These are phyloP conservation scores for Lynx canadensis DNA, from an alignment of 2,113 vertebrate genomes.

Conservation along the genomic window DNA sequence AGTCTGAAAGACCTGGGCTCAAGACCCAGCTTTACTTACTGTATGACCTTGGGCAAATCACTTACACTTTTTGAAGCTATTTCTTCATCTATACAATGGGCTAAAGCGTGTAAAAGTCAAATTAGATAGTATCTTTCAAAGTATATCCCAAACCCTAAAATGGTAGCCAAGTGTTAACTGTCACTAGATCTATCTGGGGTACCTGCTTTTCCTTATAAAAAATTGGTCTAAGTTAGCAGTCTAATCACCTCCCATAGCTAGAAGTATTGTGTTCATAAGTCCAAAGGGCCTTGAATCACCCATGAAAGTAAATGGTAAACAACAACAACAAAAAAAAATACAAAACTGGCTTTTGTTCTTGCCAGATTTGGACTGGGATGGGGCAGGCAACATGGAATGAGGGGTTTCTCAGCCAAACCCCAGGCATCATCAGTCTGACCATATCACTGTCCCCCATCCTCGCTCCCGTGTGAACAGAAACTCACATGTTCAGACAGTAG, in stretches of 20 bases:
- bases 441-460: not conserved
- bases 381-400: accelerated
- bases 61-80: not conserved
- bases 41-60: not conserved
- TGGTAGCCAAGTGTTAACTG: not conserved
- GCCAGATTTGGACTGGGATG: not conserved
- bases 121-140: constrained; percentile 21
- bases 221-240: not conserved
- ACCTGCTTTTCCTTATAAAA: not conserved
- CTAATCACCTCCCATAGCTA: not conserved
- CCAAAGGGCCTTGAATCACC: not conserved
- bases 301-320: not conserved
- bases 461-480: not conserved
- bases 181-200: not conserved
- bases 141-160: not conserved
- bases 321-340: not conserved
- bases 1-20: not conserved
- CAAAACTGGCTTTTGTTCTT: not conserved
- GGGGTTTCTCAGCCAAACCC: not conserved
- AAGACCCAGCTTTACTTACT: not conserved
- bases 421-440: not conserved
- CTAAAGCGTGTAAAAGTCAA: not conserved
- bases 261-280: not conserved
- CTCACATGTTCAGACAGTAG: not conserved
- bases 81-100: constrained; percentile 42